Evolutionary conservation across 2,113 vertebrate genomes (phyloP).

Genomic region (Sebastes fasciatus): DNA sequence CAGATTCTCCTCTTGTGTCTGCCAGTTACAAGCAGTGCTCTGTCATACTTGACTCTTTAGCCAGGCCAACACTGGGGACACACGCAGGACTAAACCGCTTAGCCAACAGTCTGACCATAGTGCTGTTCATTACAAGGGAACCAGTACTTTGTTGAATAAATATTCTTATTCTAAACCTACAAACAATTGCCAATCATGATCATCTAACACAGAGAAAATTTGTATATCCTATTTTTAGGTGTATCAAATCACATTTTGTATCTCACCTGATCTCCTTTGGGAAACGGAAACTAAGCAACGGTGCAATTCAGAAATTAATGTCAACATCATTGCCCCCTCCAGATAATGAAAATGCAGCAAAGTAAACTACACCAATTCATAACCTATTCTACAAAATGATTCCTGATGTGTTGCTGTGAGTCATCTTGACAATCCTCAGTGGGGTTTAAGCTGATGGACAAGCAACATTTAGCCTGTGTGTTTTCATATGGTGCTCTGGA

Average conservation of each 20-base stretch:
- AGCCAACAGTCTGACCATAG: neutral
- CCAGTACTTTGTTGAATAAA: neutral
- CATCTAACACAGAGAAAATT: neutral
- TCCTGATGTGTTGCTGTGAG: neutral
- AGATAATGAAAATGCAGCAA: constrained; percentile 12
- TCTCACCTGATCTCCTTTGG: neutral
- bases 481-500: constrained; percentile 20
- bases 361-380: neutral
- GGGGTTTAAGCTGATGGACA: neutral
- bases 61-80: neutral
- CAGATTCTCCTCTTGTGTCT: neutral
- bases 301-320: neutral
- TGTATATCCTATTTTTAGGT: neutral
- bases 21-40: constrained; percentile 5
- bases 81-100: constrained; percentile 8
- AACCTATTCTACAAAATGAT: neutral
- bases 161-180: neutral
- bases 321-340: neutral
- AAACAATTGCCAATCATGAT: neutral
- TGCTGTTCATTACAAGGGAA: too few species aligned
- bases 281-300: neutral
- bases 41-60: constrained; percentile 28
- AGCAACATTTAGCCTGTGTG: constrained; percentile 1
- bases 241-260: neutral
- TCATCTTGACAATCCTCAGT: constrained; percentile 5